Evolutionary conservation across 2,797 vertebrate species (phyloP).

Genomic region (Margarornis squamiger): DNA sequence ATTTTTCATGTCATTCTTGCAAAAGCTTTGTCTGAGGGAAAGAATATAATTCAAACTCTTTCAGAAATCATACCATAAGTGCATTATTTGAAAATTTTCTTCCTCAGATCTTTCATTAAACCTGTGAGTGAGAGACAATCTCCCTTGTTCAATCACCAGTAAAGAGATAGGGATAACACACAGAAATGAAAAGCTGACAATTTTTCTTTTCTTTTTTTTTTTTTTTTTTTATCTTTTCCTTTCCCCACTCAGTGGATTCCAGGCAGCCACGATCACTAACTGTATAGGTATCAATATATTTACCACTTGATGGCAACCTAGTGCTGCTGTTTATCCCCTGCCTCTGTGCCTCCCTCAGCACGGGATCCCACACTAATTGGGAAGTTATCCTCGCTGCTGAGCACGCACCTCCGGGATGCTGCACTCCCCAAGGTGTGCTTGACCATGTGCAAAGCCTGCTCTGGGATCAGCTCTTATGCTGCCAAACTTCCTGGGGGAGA

Average conservation of each 20-base stretch:
- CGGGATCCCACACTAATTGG: background rate
- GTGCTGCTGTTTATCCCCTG: background rate
- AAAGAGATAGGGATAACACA: background rate
- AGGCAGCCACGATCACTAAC: background rate
- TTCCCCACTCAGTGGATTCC: background rate
- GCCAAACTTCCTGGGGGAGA: background rate
- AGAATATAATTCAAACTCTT: background rate
- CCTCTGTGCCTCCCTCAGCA: background rate
- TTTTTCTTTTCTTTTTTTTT: background rate
- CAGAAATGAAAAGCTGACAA: background rate
- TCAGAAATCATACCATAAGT: background rate
- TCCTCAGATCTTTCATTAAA: slow-evolving; percentile 8
- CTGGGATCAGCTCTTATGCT: background rate
- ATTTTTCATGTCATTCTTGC: slow-evolving; percentile 1
- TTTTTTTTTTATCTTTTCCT: background rate
- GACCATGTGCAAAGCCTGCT: background rate
- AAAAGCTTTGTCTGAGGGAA: background rate
- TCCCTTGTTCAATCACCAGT: background rate
- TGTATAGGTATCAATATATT: background rate
- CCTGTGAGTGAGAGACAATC: background rate
- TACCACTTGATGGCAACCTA: slow-evolving; percentile 33
- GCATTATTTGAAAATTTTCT: background rate
- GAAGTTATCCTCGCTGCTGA: background rate
- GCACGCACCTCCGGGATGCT: background rate
- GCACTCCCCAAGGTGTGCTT: background rate